Base-by-base conservation (phyloP, 2,113 vertebrate species). In the Arothron firmamentum region DNA sequence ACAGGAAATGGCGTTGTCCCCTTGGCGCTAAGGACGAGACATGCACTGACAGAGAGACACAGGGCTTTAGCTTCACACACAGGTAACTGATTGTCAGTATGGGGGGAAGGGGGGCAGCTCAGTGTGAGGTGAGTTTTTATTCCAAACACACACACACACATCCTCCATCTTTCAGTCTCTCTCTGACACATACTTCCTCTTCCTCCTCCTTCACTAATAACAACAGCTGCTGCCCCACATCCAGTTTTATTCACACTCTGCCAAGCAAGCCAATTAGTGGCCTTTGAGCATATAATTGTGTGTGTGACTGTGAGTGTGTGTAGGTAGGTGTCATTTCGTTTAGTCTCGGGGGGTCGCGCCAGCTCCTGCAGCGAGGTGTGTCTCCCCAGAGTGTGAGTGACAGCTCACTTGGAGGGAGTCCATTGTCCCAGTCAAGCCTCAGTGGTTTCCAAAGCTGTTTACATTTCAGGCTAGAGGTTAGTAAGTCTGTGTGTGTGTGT, bases 11-110 rank as follows among this genome's bases (percentile, higher is more conserved):
- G 50, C 65, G 68, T 76, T 82, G 75, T 86, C 69, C 68, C 67
- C n/a, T 76, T 31, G 9, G 18, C 57, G 72, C 58, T 65, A 55
- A 68, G 70, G 54, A 70, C 20, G 19, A 65, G 3, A 17, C 48
- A 41, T 23, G 21, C 51, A 60, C 67, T 71, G 64, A 78, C 70
- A 72, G 67, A 74, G 56, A 80, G 59, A 68, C 63, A 2, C 51
- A 60, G 56, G 58, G 70, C 63, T 75, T 50, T 19, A 12, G 73
- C 50, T 75, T 76, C 55, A 57, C 73, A 72, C 67, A 54, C 81
- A 84, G 84, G 84, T 89, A 89, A 89, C 88, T 90, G 81, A 84
- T 73, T 88, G 76, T 79, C 55, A 45, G 80, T 79, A 70, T 68
- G 58, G 21, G 21, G 79, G 70, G 75, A 42, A 56, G 21, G 21